phyloP scores from a whole-genome alignment of 2,113 vertebrate species.

The Lepus americanus region DNA sequence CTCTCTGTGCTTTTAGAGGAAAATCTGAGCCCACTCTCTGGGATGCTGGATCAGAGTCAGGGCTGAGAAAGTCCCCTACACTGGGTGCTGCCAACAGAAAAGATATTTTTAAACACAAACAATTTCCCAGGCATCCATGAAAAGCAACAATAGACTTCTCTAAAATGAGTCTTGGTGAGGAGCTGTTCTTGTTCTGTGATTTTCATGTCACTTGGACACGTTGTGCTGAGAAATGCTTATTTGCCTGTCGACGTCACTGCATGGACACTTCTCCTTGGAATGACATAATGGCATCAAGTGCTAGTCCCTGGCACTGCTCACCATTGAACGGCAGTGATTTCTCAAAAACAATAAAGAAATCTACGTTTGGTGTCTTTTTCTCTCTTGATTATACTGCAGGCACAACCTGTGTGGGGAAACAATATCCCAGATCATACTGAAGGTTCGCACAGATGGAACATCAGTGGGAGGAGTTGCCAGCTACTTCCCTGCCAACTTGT shows the following conservation, averaged over 20 bases:
- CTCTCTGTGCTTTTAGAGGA: neutral
- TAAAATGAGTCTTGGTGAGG: conserved; percentile 52
- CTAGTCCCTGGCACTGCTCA: neutral
- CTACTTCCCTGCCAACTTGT: conserved; percentile 83
- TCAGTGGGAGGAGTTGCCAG: conserved; percentile 79
- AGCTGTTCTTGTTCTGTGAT: neutral
- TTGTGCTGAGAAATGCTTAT: conserved; percentile 13
- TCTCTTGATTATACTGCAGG: conserved; percentile 74
- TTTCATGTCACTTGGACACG: conserved; percentile 22
- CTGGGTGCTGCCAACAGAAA: conserved; percentile 61
- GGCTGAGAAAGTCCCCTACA: neutral
- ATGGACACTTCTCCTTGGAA: neutral
- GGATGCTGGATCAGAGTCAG: conserved; percentile 51
- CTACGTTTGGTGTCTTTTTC: neutral
- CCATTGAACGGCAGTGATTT: neutral
- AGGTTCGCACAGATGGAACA: conserved; percentile 82
- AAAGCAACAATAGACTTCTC: conserved; percentile 67
- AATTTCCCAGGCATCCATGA: conserved; percentile 53
- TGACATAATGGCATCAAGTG: neutral
- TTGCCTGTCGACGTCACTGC: neutral
- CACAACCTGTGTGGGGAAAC: conserved; percentile 81
- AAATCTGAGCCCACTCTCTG: conserved; percentile 30
- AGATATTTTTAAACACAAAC: conserved; percentile 68
- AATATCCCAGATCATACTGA: conserved; percentile 75
- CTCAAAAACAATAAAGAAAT: conserved; percentile 65